Evolutionary conservation across 2,797 vertebrate species (phyloP).

Genomic region (Cirrhinus mrigala): DNA sequence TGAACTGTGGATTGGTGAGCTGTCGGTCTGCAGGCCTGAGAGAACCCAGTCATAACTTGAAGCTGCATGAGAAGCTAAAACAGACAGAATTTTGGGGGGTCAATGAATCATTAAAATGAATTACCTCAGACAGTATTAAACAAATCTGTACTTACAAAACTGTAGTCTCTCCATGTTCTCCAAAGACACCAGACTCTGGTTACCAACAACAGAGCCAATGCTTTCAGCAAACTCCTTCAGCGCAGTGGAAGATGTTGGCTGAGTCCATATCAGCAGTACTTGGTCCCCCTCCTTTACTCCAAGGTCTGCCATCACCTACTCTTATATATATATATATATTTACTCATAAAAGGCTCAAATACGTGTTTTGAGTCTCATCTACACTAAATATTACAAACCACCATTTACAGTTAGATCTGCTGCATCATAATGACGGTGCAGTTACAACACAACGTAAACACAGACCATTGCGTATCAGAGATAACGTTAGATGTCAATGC

Average conservation of each 20-base stretch:
- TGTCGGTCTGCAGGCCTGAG: constrained; percentile 83
- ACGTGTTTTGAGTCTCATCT: neutral
- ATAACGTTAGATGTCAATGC: neutral
- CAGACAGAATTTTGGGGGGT: neutral
- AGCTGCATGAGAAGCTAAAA: constrained; percentile 82
- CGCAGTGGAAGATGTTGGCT: constrained; percentile 69
- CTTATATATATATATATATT: neutral
- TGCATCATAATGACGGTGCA: constrained; percentile 3
- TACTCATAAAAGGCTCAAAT: neutral
- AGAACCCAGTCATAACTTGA: constrained; percentile 88
- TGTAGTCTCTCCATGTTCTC: constrained; percentile 86
- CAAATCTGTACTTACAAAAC: constrained; percentile 79
- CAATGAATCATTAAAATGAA: neutral
- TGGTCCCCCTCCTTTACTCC: constrained; percentile 80
- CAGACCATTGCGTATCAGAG: neutral
- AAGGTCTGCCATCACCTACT: constrained; percentile 80
- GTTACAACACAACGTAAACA: neutral
- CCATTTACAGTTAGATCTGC: neutral
- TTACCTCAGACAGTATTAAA: neutral
- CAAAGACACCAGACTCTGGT: constrained; percentile 76
- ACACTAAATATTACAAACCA: neutral
- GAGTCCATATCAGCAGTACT: constrained; percentile 87
- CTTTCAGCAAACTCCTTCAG: constrained; percentile 80
- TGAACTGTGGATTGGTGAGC: constrained; percentile 76
- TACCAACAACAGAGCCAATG: constrained; percentile 75